phyloP scores from a whole-genome alignment of 2,888 invertebrate genomes.

The Apodemia hepburni region DNA sequence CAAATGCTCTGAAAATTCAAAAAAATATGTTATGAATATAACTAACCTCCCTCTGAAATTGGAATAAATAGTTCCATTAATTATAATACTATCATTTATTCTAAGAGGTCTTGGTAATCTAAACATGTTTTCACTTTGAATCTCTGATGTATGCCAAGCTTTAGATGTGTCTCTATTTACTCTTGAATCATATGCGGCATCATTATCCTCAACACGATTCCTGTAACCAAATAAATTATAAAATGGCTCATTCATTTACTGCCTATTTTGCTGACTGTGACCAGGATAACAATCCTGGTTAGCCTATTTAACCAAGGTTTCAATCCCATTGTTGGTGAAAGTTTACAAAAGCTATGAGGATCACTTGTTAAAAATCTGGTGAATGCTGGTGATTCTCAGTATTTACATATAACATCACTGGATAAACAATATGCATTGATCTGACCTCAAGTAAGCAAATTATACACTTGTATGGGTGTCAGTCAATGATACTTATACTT shows the following conservation, averaged over 20 bases:
- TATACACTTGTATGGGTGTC: too few relatives aligned
- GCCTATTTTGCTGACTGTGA: too few relatives aligned
- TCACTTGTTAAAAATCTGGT: too few relatives aligned
- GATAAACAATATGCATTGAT: too few relatives aligned
- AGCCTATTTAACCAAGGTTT: not conserved
- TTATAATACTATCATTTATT: slow-evolving; percentile 38
- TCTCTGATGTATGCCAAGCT: slow-evolving; percentile 6
- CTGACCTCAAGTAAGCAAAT: too few relatives aligned
- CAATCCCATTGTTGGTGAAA: not conserved
- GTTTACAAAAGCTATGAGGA: too few relatives aligned
- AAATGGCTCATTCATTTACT: too few relatives aligned
- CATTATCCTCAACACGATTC: not conserved
- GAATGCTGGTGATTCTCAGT: too few relatives aligned
- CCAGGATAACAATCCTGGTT: not conserved
- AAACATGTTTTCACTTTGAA: slow-evolving; percentile 45
- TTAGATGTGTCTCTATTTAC: slow-evolving; percentile 9
- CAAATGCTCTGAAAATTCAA: too few relatives aligned
- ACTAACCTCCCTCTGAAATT: not conserved
- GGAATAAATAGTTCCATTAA: slow-evolving; percentile 24
- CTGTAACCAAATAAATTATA: not conserved
- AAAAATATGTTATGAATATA: not conserved
- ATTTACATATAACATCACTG: too few relatives aligned
- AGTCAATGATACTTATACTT: too few relatives aligned
- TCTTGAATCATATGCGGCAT: not conserved
- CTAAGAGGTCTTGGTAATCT: slow-evolving; percentile 46